Percentiles rank a stretch among this genome's conserved stretches.
Evolutionary conservation across 2,888 invertebrate species (phyloP).

Genomic region (Lasioglossum leucozonium): DNA sequence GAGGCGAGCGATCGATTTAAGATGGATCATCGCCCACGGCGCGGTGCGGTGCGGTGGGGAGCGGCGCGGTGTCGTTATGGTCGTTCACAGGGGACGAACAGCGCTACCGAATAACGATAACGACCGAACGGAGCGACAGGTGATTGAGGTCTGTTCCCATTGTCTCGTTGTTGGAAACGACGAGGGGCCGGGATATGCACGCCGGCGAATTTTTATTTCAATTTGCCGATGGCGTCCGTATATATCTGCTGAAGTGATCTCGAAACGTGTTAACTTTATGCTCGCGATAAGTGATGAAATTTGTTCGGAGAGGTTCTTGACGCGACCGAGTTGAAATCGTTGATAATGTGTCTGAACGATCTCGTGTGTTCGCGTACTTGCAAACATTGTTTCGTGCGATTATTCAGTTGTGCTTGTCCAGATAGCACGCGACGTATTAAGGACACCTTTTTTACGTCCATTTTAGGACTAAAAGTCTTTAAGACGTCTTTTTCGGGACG

Average conservation of each 20-base stretch:
- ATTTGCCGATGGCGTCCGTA: slow-evolving; percentile 1
- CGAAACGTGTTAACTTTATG: background rate
- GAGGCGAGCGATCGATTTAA: slow-evolving; percentile 43
- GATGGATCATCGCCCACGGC: slow-evolving; percentile 44
- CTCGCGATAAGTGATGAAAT: background rate
- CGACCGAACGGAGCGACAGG: slow-evolving; percentile 20
- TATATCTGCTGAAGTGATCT: background rate
- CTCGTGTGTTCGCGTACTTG: no score
- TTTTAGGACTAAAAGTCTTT: no score
- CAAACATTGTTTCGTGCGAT: no score
- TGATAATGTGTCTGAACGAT: no score
- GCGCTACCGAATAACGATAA: slow-evolving; percentile 52
- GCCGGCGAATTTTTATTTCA: slow-evolving; percentile 13
- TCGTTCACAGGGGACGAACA: slow-evolving; percentile 22
- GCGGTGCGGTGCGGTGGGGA: background rate
- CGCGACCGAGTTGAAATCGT: background rate
- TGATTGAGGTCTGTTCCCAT: slow-evolving; percentile 12
- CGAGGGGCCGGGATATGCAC: no score
- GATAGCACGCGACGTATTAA: no score
- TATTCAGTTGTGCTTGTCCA: no score
- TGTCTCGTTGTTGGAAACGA: slow-evolving; percentile 9
- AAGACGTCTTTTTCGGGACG: no score
- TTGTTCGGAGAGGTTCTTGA: background rate
- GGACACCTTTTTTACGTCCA: no score
- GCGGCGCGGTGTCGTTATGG: slow-evolving; percentile 23